phyloP scores from a whole-genome alignment of 2,797 vertebrate species.

The Prunella strophiata region DNA sequence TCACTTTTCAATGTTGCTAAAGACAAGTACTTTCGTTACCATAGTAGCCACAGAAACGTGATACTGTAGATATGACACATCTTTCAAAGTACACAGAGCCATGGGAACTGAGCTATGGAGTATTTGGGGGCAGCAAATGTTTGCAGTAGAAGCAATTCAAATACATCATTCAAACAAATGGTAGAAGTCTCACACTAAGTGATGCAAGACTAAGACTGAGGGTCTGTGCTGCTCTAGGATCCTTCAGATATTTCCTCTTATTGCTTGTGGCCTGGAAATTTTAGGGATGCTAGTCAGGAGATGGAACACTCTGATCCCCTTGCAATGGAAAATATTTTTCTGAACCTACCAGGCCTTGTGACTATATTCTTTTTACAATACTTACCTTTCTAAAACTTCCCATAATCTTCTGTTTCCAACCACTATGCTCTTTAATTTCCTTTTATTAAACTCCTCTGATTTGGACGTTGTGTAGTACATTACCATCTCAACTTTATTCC shows the following conservation, averaged over 20 bases:
- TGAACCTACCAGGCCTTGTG: not conserved
- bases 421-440: not conserved
- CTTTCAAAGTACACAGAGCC: not conserved
- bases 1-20: not conserved
- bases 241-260: not conserved
- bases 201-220: not conserved
- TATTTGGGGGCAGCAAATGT: not conserved
- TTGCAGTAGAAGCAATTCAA: not conserved
- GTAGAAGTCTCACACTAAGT: not conserved
- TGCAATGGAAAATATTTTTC: not conserved
- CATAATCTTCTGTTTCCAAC: not conserved
- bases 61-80: not conserved
- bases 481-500: not conserved
- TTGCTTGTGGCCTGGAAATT: not conserved
- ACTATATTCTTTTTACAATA: not conserved
- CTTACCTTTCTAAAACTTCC: not conserved
- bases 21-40: not conserved
- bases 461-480: not conserved
- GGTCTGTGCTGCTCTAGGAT: not conserved
- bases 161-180: not conserved
- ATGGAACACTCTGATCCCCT: not conserved
- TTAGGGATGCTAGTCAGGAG: not conserved
- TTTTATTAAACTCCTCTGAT: not conserved
- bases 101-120: conserved; percentile 5
- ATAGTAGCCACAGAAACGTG: not conserved